Evolutionary conservation across 2,113 vertebrate species (phyloP).

Genomic region (Mesoclemmys tuberculata): DNA sequence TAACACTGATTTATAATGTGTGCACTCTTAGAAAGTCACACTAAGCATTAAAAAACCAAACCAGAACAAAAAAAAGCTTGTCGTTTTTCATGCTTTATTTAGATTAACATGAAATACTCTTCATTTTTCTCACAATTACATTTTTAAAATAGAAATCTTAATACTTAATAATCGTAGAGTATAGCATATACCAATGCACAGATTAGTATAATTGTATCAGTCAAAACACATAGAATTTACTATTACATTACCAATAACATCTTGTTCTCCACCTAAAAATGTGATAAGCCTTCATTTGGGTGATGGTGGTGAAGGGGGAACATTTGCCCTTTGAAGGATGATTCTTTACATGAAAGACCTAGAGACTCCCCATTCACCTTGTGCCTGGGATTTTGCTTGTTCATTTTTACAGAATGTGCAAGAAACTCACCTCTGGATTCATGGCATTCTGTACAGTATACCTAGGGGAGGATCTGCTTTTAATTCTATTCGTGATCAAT

Average conservation of each 20-base stretch:
- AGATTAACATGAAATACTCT: not conserved
- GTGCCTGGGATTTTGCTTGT: not conserved
- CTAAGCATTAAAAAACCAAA: not conserved
- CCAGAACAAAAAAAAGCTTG: not conserved
- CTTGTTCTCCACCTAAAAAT: not conserved
- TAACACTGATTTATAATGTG: not conserved
- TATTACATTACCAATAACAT: not conserved
- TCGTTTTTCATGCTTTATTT: slow-evolving; percentile 12
- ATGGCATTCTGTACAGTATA: not conserved
- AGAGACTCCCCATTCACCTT: not conserved
- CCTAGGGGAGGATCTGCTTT: not conserved
- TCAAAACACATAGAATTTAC: slow-evolving; percentile 13
- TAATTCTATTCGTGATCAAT: slow-evolving; percentile 32
- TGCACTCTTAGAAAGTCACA: not conserved
- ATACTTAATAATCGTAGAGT: not conserved
- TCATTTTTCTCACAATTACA: not conserved
- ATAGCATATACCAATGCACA: not conserved
- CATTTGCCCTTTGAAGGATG: not conserved
- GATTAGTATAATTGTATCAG: not conserved
- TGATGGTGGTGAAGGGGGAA: not conserved
- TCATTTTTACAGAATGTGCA: not conserved
- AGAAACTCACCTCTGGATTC: slow-evolving; percentile 4
- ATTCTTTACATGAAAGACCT: not conserved
- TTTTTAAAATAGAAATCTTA: not conserved
- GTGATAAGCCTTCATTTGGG: not conserved